Evolutionary conservation across 2,113 vertebrate species (phyloP), one percentile per base, ranked within the genome.

Genomic region (Syngnathus scovelli): DNA sequence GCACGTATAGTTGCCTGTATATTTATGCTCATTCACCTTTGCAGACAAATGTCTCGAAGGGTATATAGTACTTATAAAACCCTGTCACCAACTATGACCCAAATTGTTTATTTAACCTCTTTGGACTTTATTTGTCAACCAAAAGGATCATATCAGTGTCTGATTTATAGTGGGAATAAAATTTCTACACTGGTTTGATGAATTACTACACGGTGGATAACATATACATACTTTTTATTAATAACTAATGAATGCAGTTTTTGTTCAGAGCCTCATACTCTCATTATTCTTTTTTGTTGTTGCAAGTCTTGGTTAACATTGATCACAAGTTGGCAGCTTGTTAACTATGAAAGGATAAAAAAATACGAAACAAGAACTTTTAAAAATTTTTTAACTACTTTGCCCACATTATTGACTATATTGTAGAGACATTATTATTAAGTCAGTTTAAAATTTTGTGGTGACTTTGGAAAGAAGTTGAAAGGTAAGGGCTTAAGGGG

Each of bases 11-110:
- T 70, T 75, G 51, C 33, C 43, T 70, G 44, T 72, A 27, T 73
- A 58, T 68, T 59, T 11, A 59, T 69, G 75, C 73, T 27, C 71
- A 44, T 69, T 70, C 72, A 64, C 70, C 71, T 78, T 67, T 78
- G 75, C 72, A 66, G 74, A 67, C 37, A 41, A 27, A 61, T 10
- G 49, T 33, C 43, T 64, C 39, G 27, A 49, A 38, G 65, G 33
- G 38, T 61, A 63, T 61, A 69, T 61, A 64, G 61, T 48, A 77
- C 71, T 79, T 46, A 21, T 64, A 69, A 66, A 10, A 39, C 5
- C 55, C 27, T 33, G 60, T 27, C 73, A 78, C 74, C 67, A 55
- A 56, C 63, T 19, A 16, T 38, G 64, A 71, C 75, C 69, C 27
- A 63, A 27, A 69, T 68, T 73, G 48, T 67, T 77, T 55, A 16